A percentile compares a stretch with the other conserved stretches of the same genome.
Conservation (phyloP, 2,797 vertebrate species). For the Sebastes reedi region DNA sequence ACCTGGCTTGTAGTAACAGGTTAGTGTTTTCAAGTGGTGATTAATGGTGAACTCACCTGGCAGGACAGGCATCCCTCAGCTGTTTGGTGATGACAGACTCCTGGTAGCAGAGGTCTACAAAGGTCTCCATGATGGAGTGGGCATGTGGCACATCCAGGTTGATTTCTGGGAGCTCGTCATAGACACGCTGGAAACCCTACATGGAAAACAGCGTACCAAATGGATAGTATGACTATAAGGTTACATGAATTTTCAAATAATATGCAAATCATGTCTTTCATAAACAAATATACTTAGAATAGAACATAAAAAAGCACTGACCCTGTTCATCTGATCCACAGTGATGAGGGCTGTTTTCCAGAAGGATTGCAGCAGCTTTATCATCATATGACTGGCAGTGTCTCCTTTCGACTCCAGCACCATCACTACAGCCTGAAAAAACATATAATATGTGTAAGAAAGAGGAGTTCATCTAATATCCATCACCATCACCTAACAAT, state of each 20-base stretch:
- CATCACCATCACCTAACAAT: background rate
- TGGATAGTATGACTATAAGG: background rate
- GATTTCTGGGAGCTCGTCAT: slow-evolving; percentile 87
- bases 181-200: slow-evolving; percentile 90
- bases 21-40: background rate
- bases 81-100: slow-evolving; percentile 88
- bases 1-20: background rate
- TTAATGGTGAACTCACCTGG: slow-evolving; percentile 72
- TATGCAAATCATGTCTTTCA: background rate
- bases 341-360: slow-evolving; percentile 89
- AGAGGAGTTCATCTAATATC: background rate
- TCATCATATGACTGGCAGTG: slow-evolving; percentile 83
- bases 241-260: background rate
- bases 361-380: slow-evolving; percentile 87
- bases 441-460: background rate
- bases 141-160: slow-evolving; percentile 88
- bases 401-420: slow-evolving; percentile 89
- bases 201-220: background rate
- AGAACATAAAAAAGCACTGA: slow-evolving; percentile 37
- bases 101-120: slow-evolving; percentile 88
- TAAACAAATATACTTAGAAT: background rate
- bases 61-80: slow-evolving; percentile 86
- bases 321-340: slow-evolving; percentile 92
- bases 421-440: slow-evolving; percentile 85
- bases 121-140: slow-evolving; percentile 86